A percentile compares a stretch with the other conserved stretches of the same genome.
phyloP scores from a whole-genome alignment of 1,140 invertebrate genomes.

The Pseudomyrmex dendroicus region DNA sequence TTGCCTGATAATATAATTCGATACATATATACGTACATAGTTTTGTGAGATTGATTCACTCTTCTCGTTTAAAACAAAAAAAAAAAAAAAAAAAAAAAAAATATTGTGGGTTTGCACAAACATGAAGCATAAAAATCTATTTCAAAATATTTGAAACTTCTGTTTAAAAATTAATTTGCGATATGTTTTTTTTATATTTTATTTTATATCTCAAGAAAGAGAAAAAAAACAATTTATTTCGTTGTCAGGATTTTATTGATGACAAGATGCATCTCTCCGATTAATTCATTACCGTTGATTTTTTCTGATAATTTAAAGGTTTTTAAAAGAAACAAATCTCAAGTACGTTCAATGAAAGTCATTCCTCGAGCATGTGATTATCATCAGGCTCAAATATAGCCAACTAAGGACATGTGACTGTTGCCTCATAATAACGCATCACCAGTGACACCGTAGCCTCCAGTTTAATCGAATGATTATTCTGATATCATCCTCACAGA shows the following conservation, averaged over 20 bases:
- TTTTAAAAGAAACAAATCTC: not conserved
- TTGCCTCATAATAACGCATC: conserved; percentile 67
- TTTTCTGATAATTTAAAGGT: too few relatives aligned
- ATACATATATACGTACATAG: not conserved
- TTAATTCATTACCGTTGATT: too few relatives aligned
- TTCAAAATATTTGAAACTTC: too few relatives aligned
- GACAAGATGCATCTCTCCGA: too few relatives aligned
- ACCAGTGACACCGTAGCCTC: conserved; percentile 74
- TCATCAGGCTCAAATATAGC: conserved; percentile 50
- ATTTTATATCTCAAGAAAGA: too few relatives aligned
- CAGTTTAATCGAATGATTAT: conserved; percentile 81
- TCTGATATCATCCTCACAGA: conserved; percentile 80
- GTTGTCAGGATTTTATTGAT: too few relatives aligned
- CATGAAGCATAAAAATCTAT: too few relatives aligned
- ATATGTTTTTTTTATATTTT: too few relatives aligned
- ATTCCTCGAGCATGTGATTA: not conserved
- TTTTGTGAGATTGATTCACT: not conserved
- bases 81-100: not conserved
- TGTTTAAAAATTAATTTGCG: too few relatives aligned
- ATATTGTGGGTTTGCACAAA: too few relatives aligned
- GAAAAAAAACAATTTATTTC: too few relatives aligned
- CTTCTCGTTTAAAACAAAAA: not conserved
- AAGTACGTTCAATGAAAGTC: not conserved
- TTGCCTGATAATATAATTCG: conserved; percentile 28
- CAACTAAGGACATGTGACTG: conserved; percentile 61